Conservation (phyloP, 2,113 vertebrate species). For the Arothron firmamentum region DNA sequence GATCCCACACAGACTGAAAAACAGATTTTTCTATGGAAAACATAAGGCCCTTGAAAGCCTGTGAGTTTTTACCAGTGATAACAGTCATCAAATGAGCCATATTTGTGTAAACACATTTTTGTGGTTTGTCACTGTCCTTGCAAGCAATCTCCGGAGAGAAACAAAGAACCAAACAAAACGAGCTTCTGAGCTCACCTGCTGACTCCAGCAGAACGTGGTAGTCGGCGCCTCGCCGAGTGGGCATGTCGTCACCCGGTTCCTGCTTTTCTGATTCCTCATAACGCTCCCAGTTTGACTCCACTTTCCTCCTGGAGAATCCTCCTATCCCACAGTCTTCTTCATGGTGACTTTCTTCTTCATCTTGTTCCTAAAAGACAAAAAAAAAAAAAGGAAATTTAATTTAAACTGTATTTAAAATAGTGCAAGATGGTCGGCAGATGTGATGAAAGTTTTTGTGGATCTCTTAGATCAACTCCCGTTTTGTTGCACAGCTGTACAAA, state of each 20-base stretch:
- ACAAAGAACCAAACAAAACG: background rate
- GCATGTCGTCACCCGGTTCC: conserved; percentile 61
- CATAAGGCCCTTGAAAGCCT: background rate
- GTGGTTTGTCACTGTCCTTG: background rate
- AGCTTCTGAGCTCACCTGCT: conserved; percentile 74
- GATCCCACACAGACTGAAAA: background rate
- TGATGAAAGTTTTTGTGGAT: background rate
- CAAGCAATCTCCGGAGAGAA: background rate
- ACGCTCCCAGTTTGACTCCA: conserved; percentile 89
- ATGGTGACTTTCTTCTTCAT: conserved; percentile 60
- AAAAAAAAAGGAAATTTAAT: background rate
- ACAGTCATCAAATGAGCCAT: background rate
- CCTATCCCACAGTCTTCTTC: conserved; percentile 66
- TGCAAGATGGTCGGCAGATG: too few species aligned
- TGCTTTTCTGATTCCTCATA: conserved; percentile 80
- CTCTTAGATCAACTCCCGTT: background rate
- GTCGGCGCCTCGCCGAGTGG: conserved; percentile 83
- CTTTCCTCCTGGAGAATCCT: conserved; percentile 84
- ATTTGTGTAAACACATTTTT: background rate
- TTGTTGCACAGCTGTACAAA: conserved; percentile 18
- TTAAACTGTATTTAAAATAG: too few species aligned
- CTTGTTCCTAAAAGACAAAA: conserved; percentile 43
- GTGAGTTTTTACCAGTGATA: background rate
- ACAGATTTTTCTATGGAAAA: background rate
- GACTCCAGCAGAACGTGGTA: conserved; percentile 83